These are phyloP conservation scores for Apocrypta bakeri DNA, from an alignment of 1,140 invertebrate species.

Conservation along the genomic window DNA sequence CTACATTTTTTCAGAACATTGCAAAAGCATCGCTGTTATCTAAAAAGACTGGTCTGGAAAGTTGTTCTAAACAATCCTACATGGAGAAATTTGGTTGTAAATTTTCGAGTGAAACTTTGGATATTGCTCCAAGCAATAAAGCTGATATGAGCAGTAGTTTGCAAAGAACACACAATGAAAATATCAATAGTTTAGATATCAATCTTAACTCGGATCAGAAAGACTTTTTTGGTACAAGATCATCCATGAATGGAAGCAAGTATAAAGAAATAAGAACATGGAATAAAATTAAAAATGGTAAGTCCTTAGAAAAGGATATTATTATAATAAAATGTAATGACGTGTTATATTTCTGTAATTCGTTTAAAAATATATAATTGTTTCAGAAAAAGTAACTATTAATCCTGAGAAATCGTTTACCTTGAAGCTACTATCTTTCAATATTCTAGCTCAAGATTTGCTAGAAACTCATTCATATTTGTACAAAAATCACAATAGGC, in stretches of 20 bases:
- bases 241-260: slow-evolving; percentile 55
- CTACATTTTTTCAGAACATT: slow-evolving; percentile 31
- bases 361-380: slow-evolving; percentile 15
- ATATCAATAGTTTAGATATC: slow-evolving; percentile 35
- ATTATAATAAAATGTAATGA: background rate
- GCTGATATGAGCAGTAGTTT: slow-evolving; percentile 20
- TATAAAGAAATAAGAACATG: slow-evolving; percentile 67
- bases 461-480: slow-evolving; percentile 84
- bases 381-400: slow-evolving; percentile 57
- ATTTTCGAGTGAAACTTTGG: background rate
- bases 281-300: slow-evolving; percentile 61
- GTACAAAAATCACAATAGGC: slow-evolving; percentile 79
- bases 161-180: slow-evolving; percentile 21
- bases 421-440: slow-evolving; percentile 82
- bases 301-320: background rate
- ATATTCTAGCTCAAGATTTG: slow-evolving; percentile 90
- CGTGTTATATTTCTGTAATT: background rate
- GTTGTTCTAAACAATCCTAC: slow-evolving; percentile 30
- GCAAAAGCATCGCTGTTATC: slow-evolving; percentile 24
- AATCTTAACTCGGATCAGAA: slow-evolving; percentile 34
- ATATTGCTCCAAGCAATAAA: slow-evolving; percentile 26
- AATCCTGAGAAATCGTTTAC: slow-evolving; percentile 64
- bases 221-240: slow-evolving; percentile 40
- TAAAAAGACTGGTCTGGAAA: slow-evolving; percentile 14
- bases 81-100: slow-evolving; percentile 28